phyloP scores from a whole-genome alignment of 2,113 vertebrate genomes.

The Oceanites oceanicus region DNA sequence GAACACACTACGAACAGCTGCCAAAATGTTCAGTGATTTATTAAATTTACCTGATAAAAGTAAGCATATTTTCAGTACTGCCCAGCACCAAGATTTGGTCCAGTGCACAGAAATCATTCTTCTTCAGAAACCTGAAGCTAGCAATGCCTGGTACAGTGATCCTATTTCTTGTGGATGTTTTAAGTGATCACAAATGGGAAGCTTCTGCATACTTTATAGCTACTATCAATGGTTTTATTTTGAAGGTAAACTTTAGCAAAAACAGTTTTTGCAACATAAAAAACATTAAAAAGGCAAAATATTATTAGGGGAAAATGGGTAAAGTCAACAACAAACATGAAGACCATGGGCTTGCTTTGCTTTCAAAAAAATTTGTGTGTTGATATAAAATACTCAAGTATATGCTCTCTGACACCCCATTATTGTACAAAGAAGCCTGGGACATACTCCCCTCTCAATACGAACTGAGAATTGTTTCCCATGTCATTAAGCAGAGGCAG shows the following conservation, averaged over 20 bases:
- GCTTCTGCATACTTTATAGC: background rate
- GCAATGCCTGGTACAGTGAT: background rate
- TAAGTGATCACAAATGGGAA: background rate
- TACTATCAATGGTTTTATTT: background rate
- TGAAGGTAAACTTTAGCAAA: background rate
- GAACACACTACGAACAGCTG: background rate
- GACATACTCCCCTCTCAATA: background rate
- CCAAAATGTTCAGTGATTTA: background rate
- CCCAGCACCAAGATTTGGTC: background rate
- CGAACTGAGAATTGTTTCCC: background rate
- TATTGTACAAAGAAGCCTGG: background rate
- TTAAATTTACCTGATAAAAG: background rate
- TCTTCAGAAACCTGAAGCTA: background rate
- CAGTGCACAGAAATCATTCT: background rate
- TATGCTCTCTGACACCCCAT: background rate
- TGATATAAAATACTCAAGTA: background rate
- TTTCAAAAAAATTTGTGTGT: background rate
- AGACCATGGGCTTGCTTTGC: background rate
- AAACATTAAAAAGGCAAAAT: background rate
- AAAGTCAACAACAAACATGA: background rate
- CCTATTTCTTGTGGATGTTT: background rate
- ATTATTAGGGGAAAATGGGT: background rate
- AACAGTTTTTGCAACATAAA: background rate
- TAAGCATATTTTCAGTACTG: background rate
- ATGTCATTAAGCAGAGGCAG: background rate